Conservation (phyloP, 2,888 invertebrate genomes). For the Agonum fuliginosum region DNA sequence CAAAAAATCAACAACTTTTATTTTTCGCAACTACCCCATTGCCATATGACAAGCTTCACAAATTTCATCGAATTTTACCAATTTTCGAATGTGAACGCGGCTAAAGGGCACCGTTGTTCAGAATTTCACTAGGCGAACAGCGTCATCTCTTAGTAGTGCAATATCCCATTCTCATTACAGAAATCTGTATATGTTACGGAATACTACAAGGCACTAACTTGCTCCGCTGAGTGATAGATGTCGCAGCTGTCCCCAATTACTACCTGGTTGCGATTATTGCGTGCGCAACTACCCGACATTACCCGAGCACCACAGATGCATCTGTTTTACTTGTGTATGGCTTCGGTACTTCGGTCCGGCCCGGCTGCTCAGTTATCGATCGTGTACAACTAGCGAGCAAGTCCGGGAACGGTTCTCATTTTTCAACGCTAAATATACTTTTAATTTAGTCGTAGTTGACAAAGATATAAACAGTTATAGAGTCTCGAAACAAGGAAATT, state of each 20-base stretch:
- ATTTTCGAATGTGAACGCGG: too few species aligned
- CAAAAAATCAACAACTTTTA: too few species aligned
- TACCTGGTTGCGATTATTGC: slow-evolving; percentile 6
- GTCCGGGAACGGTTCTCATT: slow-evolving; percentile 79
- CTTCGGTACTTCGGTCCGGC: too few species aligned
- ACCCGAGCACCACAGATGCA: slow-evolving; percentile 67
- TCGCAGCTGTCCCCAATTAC: slow-evolving; percentile 38
- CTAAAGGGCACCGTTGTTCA: too few species aligned
- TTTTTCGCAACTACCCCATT: too few species aligned
- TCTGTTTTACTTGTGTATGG: slow-evolving; percentile 66
- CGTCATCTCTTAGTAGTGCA: too few species aligned
- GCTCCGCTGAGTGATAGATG: slow-evolving; percentile 67
- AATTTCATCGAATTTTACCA: too few species aligned
- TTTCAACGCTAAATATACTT: slow-evolving; percentile 73
- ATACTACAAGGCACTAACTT: too few species aligned
- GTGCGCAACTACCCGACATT: slow-evolving; percentile 73
- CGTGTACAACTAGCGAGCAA: slow-evolving; percentile 79
- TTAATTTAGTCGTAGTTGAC: slow-evolving; percentile 79
- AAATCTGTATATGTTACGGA: too few species aligned
- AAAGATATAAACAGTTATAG: slow-evolving; percentile 74
- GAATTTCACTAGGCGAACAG: too few species aligned
- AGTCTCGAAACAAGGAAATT: slow-evolving; percentile 86
- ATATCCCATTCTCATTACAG: too few species aligned
- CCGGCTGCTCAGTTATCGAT: slow-evolving; percentile 81
- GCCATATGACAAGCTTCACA: too few species aligned